Base-by-base conservation (phyloP, 1,140 invertebrate genomes). In the Lepidostoma basale region DNA sequence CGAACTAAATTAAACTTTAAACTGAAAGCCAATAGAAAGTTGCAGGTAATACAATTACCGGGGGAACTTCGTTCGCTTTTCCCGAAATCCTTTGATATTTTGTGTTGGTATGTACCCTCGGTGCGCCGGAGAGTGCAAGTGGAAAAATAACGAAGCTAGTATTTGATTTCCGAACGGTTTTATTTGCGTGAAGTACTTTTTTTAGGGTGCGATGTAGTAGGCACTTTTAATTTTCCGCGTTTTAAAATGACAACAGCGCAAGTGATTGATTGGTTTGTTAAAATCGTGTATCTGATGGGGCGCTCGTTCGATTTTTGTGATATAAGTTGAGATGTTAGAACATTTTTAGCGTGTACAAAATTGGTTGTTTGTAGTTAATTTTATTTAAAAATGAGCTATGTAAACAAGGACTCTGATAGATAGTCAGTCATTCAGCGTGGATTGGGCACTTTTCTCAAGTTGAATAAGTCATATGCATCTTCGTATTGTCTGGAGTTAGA, bases 1-100 rank as follows among this genome's bases (percentile, higher is more conserved):
- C 8, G 45, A 62, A 60, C 67, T 28, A 40, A 68, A 62, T 62
- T 68, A 62, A 52, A 68, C 25, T 68, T 68, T 68, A 52, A 68
- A 68, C 44, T 60, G 67, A 62, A 39, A 62, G 58, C 67, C 67
- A 59, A 68, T 68, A 54, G 42, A 68, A 63, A 68, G 67, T 62
- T 68, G 28, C 40, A 40, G 42, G 28, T 68, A 54, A 68, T 62
- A 12, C 44, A 68, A 68, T 68, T 62, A 67, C 39, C 10, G 28
- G 8, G 18, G 20, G 23, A 22, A 36, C 25, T 42, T 54, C 49
- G 26, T 54, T 54, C 23, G 49, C 26, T 28, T 54, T 28, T 26
- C 14, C 20, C n/a, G 14, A n/a, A 54, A 30, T 28, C n/a, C 26
- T n/a, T 14, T 54, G n/a, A 54, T 54, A 33, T 28, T 14, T 14